Evolutionary conservation across 2,113 vertebrate species (phyloP), one percentile per base, ranked within the genome.

Genomic region (Gadus chalcogrammus): DNA sequence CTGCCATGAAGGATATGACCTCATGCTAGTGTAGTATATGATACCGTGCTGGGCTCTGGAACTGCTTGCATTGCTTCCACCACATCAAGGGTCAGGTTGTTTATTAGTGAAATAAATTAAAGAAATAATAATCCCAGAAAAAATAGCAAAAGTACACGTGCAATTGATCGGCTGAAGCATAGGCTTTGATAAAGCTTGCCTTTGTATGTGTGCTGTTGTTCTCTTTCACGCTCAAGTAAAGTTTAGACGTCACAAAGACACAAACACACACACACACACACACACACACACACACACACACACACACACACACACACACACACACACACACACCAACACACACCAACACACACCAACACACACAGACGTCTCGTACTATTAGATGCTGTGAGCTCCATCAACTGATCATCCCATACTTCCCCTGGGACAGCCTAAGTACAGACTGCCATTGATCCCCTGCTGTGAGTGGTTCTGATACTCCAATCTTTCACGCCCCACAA

Each of bases 361-460:
- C 9, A 52, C 28, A 12, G 20, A 22, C 1, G 64, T 11, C 20
- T 53, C 15, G 15, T 18, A 64, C 70, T 24, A 61, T 69, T 69
- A 65, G 9, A 79, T 61, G 48, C 18, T 15, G 42, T 64, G 52
- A 24, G 24, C 31, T 75, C 64, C 70, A 52, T 65, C 75, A 38
- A 2, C 73, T 66, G 58, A 20, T 76, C 78, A 77, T 67, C 70
- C 76, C 72, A 74, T 76, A 71, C 77, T 83, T 78, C 84, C 42
- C 42, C 58, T 73, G 69, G 74, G 82, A 82, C 76, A 68, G 62
- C 55, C 82, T 86, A 89, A 88, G 74, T 88, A 88, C 85, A 90
- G 77, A 74, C 73, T 69, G 70, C 71, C 74, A 86, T 85, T 55
- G 75, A 90, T 82, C 77, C 76, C 74, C 73, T 15, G 60, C 79